These are phyloP conservation scores for Diplolepis rosae DNA, from an alignment of 2,888 invertebrate genomes.

Conservation along the genomic window DNA sequence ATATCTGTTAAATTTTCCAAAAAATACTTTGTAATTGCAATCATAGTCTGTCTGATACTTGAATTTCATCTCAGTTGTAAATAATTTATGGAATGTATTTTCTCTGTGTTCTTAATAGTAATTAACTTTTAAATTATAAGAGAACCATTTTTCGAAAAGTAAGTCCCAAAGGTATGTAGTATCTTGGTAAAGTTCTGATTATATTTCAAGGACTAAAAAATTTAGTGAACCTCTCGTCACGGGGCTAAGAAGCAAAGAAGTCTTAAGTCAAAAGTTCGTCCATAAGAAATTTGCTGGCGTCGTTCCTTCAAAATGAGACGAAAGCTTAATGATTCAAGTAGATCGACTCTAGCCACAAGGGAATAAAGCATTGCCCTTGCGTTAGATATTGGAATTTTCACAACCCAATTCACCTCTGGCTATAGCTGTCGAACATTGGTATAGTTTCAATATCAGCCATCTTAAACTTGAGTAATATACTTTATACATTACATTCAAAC, in stretches of 20 bases:
- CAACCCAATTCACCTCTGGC: background rate
- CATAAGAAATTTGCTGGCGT: background rate
- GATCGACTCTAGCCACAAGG: background rate
- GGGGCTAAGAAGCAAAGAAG: background rate
- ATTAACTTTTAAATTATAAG: background rate
- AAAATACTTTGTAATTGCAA: too few species aligned
- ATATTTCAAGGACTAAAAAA: background rate
- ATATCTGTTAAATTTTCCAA: too few species aligned
- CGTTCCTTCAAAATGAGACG: background rate
- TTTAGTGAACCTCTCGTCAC: background rate
- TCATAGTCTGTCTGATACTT: too few species aligned
- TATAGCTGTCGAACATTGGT: background rate
- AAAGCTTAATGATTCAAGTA: background rate
- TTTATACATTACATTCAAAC: too few species aligned
- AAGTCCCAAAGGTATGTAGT: background rate
- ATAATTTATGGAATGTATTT: too few species aligned
- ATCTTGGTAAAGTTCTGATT: background rate
- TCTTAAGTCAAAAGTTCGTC: background rate
- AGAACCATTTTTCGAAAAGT: background rate
- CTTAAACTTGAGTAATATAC: too few species aligned
- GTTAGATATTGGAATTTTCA: background rate
- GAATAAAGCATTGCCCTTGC: background rate
- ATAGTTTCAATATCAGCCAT: background rate
- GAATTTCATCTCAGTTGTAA: too few species aligned
- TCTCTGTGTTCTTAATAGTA: too few species aligned